phyloP scores from a whole-genome alignment of 1,140 invertebrate species.

The Brachionus plicatilis region DNA sequence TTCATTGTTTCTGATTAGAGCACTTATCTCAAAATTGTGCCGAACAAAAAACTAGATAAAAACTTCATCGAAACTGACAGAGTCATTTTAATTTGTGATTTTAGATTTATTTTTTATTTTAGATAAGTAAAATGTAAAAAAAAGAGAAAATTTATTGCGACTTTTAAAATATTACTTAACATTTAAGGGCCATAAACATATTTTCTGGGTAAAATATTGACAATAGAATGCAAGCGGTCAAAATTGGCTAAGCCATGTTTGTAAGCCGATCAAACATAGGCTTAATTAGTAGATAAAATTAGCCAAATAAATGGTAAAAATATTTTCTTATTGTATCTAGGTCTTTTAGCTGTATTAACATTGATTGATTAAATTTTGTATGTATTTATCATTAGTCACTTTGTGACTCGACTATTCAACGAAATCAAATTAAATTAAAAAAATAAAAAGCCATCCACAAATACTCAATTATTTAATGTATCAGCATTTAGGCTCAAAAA shows the following conservation, averaged over 20 bases:
- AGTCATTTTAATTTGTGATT: background rate
- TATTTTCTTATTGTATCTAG: background rate
- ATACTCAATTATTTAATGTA: background rate
- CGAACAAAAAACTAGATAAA: too few species aligned
- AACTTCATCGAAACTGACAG: too few species aligned
- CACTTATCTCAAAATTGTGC: too few species aligned
- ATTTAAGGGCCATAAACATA: background rate
- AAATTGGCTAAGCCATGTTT: background rate
- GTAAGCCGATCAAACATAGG: background rate
- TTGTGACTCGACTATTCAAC: background rate
- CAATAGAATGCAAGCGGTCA: background rate
- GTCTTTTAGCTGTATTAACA: slow-evolving; percentile 5
- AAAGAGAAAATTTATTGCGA: background rate
- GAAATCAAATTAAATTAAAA: background rate
- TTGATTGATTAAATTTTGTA: slow-evolving; percentile 22
- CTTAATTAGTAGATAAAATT: background rate
- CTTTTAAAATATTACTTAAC: background rate
- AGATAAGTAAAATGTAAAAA: background rate
- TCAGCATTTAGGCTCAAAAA: background rate
- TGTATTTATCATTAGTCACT: slow-evolving; percentile 18
- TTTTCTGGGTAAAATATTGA: background rate
- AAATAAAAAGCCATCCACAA: background rate
- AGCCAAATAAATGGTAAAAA: background rate
- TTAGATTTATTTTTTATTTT: background rate
- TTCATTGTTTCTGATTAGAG: too few species aligned